Base-by-base conservation (phyloP, 2,888 invertebrate genomes). In the Xanthia icteritia region DNA sequence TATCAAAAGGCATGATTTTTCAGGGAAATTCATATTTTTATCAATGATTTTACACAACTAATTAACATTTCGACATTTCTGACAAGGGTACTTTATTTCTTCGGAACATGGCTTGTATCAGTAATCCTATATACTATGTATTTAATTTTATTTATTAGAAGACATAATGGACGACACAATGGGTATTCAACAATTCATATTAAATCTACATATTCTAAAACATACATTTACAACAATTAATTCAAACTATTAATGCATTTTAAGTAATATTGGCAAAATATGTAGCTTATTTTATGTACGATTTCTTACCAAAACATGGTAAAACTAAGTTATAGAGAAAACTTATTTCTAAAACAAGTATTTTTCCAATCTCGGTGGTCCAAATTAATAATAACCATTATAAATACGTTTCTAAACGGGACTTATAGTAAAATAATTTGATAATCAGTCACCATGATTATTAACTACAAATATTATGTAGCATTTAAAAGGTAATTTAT, bases 361-460 rank as follows among this genome's bases (percentile, higher is more conserved):
- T 87, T 87, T 86, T 87, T 87, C 88, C 85, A 89, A 88, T 86
- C 85, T 92, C 92, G 92, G 92, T 92, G 92, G 92, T 92, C 90
- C 91, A 90, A 89, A 86, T 86, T 89, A 87, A 89, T 86, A 84
- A 83, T 83, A 89, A 88, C 83, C 71, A 61, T 81, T 82, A 79
- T 74, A 82, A 86, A 82, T 79, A 84, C 48, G 65, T 75, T 54
- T 31, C 63, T 68, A 69, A 79, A 61, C 31, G 77, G 73, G 73
- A 74, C 72, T 64, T 77, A 79, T 13, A 74, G 56, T 82, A 78
- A 71, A 76, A 79, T 79, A 82, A 73, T 78, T 78, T 82, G 60
- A 78, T 77, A 80, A 69, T 79, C 78, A 71, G 73, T 83, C 86
- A 86, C 83, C 68, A 39, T 73, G 75, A 82, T 72, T 77, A 81